Percentiles rank a stretch among this genome's conserved stretches.
phyloP scores from a whole-genome alignment of 2,888 invertebrate species.

The Elgonia sp. region DNA sequence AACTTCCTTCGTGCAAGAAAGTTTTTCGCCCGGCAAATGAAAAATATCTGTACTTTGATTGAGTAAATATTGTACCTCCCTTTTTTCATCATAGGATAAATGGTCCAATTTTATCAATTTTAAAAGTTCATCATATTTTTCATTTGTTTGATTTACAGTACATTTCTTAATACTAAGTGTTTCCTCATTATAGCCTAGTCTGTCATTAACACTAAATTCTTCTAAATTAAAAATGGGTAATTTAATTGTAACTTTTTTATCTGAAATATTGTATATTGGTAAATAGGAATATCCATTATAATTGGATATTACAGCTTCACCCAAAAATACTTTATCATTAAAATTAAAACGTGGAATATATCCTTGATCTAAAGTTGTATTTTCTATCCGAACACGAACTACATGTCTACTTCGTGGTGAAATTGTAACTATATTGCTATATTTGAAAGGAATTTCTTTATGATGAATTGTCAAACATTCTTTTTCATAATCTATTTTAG shows the following conservation, averaged over 20 bases:
- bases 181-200: background rate
- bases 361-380: slow-evolving; percentile 23
- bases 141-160: too few relatives aligned
- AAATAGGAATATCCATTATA: slow-evolving; percentile 7
- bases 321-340: slow-evolving; percentile 10
- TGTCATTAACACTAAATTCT: background rate
- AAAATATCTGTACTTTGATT: background rate
- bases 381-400: background rate
- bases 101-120: slow-evolving; percentile 1
- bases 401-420: background rate
- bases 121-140: background rate
- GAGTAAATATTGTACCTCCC: slow-evolving; percentile 2
- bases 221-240: background rate
- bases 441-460: background rate
- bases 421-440: background rate
- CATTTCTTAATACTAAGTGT: background rate
- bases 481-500: background rate
- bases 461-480: background rate
- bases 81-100: slow-evolving; percentile 1
- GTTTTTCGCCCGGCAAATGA: slow-evolving; percentile 3
- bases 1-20: background rate
- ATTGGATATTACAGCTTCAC: slow-evolving; percentile 15
- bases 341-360: slow-evolving; percentile 16
- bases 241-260: background rate
- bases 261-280: slow-evolving; percentile 16